These are phyloP conservation scores for Protobothrops mucrosquamatus DNA, from an alignment of 2,113 vertebrate species.

Conservation along the genomic window DNA sequence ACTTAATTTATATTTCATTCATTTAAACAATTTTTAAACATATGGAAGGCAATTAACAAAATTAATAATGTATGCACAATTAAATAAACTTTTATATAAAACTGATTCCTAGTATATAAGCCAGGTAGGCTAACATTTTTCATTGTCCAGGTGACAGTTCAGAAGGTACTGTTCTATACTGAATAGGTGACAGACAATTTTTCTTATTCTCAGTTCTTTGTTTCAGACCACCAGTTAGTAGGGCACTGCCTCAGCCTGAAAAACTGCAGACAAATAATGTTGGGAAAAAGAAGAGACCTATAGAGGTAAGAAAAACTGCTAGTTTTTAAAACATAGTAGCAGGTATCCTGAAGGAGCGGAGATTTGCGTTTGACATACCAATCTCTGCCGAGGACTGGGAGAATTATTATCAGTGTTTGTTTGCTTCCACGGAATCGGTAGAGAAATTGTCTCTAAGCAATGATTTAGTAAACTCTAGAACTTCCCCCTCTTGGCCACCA, in stretches of 20 bases:
- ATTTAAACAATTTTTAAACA: neutral
- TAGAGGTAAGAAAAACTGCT: conserved; percentile 82
- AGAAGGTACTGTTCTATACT: conserved; percentile 56
- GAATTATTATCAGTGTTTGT: too few species aligned
- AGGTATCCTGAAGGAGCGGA: too few species aligned
- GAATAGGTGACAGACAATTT: conserved; percentile 62
- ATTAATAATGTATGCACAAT: neutral
- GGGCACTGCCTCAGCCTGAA: conserved; percentile 94
- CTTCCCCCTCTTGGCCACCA: too few species aligned
- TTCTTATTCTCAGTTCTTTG: conserved; percentile 75
- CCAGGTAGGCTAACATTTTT: neutral
- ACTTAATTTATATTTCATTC: neutral
- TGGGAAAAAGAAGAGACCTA: conserved; percentile 96
- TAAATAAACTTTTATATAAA: neutral
- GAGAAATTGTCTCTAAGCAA: too few species aligned
- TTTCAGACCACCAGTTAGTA: conserved; percentile 96
- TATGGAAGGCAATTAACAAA: neutral
- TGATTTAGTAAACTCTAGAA: too few species aligned
- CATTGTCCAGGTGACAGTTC: conserved; percentile 34
- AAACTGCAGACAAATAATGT: conserved; percentile 98
- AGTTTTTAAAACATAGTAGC: neutral
- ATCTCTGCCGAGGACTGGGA: too few species aligned
- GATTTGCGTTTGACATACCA: too few species aligned
- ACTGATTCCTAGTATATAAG: neutral
- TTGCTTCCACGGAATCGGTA: too few species aligned